A percentile compares a stretch with the other conserved stretches of the same genome.
Evolutionary conservation across 2,113 vertebrate species (phyloP).

Genomic region (Genyomyrus donnyi): DNA sequence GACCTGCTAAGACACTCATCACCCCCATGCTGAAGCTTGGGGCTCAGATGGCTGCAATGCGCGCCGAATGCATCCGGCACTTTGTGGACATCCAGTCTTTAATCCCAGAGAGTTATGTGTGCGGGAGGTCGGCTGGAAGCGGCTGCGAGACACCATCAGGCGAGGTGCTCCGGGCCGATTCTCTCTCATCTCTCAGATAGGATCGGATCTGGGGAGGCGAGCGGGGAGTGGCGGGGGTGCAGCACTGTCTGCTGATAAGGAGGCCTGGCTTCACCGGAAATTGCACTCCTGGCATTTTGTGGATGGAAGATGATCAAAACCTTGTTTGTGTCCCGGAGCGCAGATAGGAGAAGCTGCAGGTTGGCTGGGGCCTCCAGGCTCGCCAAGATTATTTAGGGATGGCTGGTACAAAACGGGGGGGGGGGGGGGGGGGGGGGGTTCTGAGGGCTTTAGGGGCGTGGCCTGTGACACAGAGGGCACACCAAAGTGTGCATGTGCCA

Average conservation of each 20-base stretch:
- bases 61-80: neutral
- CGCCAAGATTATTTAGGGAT: neutral
- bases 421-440: neutral
- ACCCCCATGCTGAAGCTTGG: neutral
- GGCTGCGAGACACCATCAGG: neutral
- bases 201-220: constrained; percentile 21
- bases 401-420: neutral
- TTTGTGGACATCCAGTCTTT: neutral
- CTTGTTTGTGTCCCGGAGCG: neutral
- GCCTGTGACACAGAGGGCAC: neutral
- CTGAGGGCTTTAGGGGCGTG: neutral
- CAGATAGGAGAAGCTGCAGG: neutral
- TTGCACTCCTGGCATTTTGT: constrained; percentile 18
- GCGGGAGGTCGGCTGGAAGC: neutral
- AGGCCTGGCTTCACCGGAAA: neutral
- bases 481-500: neutral
- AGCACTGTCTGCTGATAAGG: constrained; percentile 16
- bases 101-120: neutral
- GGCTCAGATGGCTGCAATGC: neutral
- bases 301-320: constrained; percentile 10
- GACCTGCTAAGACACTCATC: neutral
- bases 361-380: neutral
- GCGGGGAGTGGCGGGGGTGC: neutral
- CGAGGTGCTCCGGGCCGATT: neutral
- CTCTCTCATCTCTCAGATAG: constrained; percentile 16